A percentile compares a stretch with the other conserved stretches of the same genome.
Evolutionary conservation across 1,140 invertebrate species (phyloP).

Genomic region (Micrasema longulum): DNA sequence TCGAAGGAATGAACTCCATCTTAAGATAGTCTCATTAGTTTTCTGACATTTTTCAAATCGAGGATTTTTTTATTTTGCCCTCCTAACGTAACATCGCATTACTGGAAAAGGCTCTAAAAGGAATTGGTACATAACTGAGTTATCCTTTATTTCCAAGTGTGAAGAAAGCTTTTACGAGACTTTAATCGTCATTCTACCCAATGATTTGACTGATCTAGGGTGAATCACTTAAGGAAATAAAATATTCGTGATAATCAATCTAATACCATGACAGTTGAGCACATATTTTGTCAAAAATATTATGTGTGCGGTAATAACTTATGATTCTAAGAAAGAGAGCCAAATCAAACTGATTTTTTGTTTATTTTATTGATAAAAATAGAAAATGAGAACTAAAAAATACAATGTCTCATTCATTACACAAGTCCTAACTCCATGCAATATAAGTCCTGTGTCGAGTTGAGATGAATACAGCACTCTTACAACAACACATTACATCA

Average conservation of each 20-base stretch:
- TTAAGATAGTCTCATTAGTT: constrained; percentile 28
- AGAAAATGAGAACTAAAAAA: too few species aligned
- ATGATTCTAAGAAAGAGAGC: too few species aligned
- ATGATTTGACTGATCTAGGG: neutral
- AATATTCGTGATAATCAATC: neutral
- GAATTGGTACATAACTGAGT: neutral
- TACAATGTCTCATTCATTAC: too few species aligned
- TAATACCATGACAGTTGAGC: neutral
- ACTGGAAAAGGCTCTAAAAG: neutral
- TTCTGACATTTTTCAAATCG: constrained; percentile 7
- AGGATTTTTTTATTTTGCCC: neutral
- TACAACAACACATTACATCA: too few species aligned
- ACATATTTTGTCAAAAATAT: too few species aligned
- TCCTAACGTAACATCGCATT: neutral
- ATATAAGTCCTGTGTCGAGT: too few species aligned
- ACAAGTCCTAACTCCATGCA: too few species aligned
- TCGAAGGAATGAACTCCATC: constrained; percentile 1
- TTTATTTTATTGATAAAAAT: too few species aligned
- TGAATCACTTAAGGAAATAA: neutral
- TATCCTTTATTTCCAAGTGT: neutral
- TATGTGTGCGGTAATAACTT: too few species aligned
- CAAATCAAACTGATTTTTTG: too few species aligned
- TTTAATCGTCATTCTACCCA: neutral
- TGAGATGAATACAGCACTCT: too few species aligned
- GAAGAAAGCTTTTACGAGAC: too few species aligned